Evolutionary conservation across 2,797 vertebrate species (phyloP).

Genomic region (Setipinna tenuifilis): DNA sequence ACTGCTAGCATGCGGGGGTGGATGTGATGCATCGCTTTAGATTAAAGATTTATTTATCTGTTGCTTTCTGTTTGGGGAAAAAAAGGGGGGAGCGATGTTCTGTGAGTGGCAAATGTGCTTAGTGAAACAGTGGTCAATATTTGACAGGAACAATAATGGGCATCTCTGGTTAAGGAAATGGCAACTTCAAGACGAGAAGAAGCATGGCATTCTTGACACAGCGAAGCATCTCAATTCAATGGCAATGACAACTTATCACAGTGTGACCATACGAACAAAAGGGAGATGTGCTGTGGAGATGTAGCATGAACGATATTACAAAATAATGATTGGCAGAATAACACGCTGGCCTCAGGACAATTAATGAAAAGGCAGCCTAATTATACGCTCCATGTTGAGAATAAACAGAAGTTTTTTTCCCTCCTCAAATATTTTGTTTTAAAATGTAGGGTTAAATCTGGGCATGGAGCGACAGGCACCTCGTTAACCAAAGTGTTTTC

Average conservation of each 20-base stretch:
- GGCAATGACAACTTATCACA: slow-evolving; percentile 49
- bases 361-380: slow-evolving; percentile 5
- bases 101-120: slow-evolving; percentile 85
- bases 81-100: slow-evolving; percentile 87
- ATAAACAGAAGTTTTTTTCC: slow-evolving; percentile 15
- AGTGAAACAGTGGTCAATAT: slow-evolving; percentile 85
- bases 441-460: slow-evolving; percentile 2
- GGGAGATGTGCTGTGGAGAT: slow-evolving; percentile 27
- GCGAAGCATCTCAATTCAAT: slow-evolving; percentile 46
- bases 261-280: slow-evolving; percentile 42
- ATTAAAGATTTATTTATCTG: slow-evolving; percentile 89
- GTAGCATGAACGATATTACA: slow-evolving; percentile 33
- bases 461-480: neutral
- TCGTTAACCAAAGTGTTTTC: neutral
- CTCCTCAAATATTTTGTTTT: neutral
- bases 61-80: slow-evolving; percentile 64
- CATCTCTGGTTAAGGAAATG: slow-evolving; percentile 78
- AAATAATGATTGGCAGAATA: slow-evolving; percentile 35
- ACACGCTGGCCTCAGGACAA: slow-evolving; percentile 7
- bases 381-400: neutral
- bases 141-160: slow-evolving; percentile 71
- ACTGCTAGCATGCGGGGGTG: slow-evolving; percentile 84
- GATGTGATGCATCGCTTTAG: slow-evolving; percentile 92
- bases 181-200: slow-evolving; percentile 53
- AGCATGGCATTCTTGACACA: slow-evolving; percentile 49